Conservation (phyloP, 2,797 vertebrate genomes). For the Mareca strepera region DNA sequence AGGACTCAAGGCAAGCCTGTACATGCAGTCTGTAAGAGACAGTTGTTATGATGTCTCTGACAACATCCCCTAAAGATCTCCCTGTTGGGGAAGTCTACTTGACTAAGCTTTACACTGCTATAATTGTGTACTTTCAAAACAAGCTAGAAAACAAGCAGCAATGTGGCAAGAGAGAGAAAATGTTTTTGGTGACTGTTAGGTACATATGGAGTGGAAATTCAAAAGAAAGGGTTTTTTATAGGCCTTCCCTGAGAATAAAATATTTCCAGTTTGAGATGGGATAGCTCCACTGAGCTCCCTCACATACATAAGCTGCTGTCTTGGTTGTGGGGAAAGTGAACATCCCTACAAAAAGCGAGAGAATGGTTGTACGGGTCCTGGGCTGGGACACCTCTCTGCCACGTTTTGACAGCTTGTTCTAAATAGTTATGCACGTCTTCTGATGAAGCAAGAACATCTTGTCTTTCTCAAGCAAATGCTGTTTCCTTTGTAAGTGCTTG, state of each 20-base stretch:
- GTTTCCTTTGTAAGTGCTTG: background rate
- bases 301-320: background rate
- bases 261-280: background rate
- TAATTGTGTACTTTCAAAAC: background rate
- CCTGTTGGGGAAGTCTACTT: background rate
- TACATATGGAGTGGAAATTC: background rate
- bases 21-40: background rate
- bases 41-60: background rate
- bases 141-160: background rate
- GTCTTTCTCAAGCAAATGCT: background rate
- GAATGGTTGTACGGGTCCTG: background rate
- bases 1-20: background rate
- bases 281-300: background rate
- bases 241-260: background rate
- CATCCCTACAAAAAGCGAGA: background rate
- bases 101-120: background rate
- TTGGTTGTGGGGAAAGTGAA: background rate
- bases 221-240: background rate
- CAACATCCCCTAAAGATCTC: background rate
- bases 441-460: background rate
- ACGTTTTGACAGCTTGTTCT: background rate
- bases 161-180: background rate
- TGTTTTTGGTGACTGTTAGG: background rate
- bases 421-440: background rate
- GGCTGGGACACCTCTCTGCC: background rate